Evolutionary conservation across 1,140 invertebrate genomes (phyloP).

Genomic region (Homalodisca vitripennis): DNA sequence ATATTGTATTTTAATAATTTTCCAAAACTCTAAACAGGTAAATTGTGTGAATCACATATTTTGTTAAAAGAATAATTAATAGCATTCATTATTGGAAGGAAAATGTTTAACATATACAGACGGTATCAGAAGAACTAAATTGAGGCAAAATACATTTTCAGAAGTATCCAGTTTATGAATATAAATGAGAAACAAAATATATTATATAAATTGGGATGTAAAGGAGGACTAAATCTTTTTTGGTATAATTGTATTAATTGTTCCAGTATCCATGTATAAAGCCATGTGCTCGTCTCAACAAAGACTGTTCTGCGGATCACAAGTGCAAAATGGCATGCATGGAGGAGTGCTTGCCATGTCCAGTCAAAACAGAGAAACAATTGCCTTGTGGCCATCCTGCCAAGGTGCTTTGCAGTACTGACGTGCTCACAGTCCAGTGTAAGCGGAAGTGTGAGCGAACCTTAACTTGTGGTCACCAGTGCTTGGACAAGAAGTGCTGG

Average conservation of each 20-base stretch:
- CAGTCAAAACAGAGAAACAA: conserved; percentile 38
- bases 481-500: conserved; percentile 50
- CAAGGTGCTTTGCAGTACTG: neutral
- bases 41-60: no score
- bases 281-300: conserved; percentile 49
- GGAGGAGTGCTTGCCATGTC: conserved; percentile 54
- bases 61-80: no score
- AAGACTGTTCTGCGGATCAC: conserved; percentile 50
- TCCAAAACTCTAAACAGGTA: no score
- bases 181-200: no score
- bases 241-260: neutral
- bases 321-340: conserved; percentile 51
- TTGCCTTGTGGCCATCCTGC: conserved; percentile 14
- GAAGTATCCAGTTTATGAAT: no score
- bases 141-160: no score
- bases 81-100: no score
- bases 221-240: no score
- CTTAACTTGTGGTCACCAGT: conserved; percentile 53
- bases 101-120: no score
- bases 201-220: no score
- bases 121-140: no score
- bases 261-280: conserved; percentile 54
- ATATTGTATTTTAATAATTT: no score
- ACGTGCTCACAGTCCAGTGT: conserved; percentile 41
- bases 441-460: conserved; percentile 49